A percentile compares a stretch with the other conserved stretches of the same genome.
Evolutionary conservation across 1,140 invertebrate species (phyloP).

Genomic region (Drosophila azteca): DNA sequence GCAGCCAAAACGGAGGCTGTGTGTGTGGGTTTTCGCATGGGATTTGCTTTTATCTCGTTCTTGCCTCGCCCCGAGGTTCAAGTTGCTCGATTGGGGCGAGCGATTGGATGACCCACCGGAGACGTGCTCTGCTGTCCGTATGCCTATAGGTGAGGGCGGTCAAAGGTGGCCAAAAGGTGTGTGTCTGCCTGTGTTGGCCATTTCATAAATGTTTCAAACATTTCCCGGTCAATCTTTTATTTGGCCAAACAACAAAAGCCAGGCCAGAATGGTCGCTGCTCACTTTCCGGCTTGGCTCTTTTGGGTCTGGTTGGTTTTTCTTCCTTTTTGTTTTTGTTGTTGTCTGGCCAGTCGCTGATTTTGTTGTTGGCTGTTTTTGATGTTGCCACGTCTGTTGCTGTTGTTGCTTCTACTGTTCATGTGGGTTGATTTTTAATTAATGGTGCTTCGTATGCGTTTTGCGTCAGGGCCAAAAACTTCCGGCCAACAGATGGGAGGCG

Average conservation of each 20-base stretch:
- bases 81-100: constrained; percentile 15
- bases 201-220: constrained; percentile 51
- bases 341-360: constrained; percentile 28
- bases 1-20: constrained; percentile 15
- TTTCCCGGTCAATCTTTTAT: constrained; percentile 47
- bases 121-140: constrained; percentile 10
- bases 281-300: constrained; percentile 18
- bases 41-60: constrained; percentile 18
- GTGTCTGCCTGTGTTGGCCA: neutral
- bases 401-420: constrained; percentile 42
- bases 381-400: constrained; percentile 38
- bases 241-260: constrained; percentile 5
- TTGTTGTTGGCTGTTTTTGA: constrained; percentile 50
- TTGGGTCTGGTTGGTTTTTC: too few relatives aligned
- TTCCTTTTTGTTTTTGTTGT: neutral
- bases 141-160: constrained; percentile 4
- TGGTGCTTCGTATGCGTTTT: constrained; percentile 72
- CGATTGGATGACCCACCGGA: constrained; percentile 25
- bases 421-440: constrained; percentile 74
- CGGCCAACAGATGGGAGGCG: constrained; percentile 23
- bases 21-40: constrained; percentile 26
- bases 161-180: constrained; percentile 2
- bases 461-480: constrained; percentile 51
- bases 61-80: constrained; percentile 39
- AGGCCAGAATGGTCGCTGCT: constrained; percentile 4